These are phyloP conservation scores for Iguana delicatissima DNA, from an alignment of 2,797 vertebrate species.

Conservation along the genomic window DNA sequence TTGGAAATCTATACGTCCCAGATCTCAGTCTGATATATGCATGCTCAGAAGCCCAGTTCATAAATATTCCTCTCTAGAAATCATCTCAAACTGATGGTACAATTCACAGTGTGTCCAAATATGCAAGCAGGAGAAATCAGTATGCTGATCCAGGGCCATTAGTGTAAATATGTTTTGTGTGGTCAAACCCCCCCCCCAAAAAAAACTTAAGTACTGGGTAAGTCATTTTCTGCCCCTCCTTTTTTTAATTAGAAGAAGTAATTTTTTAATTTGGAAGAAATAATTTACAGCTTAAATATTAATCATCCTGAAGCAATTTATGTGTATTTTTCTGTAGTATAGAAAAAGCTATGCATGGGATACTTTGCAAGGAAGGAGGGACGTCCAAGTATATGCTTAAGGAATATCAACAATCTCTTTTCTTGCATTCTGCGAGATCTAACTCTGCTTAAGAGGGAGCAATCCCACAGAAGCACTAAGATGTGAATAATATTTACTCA, in stretches of 20 bases:
- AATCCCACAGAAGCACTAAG: constrained; percentile 57
- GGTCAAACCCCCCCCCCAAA: background rate
- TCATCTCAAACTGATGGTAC: background rate
- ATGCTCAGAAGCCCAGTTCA: background rate
- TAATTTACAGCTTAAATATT: constrained; percentile 57
- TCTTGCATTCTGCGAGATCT: constrained; percentile 50
- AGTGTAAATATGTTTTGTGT: constrained; percentile 22
- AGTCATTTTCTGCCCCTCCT: rapidly evolving
- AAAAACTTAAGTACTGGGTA: constrained; percentile 34
- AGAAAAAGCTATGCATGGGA: constrained; percentile 39
- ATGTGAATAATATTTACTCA: constrained; percentile 22
- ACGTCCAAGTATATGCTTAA: constrained; percentile 55
- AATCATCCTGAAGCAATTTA: constrained; percentile 62
- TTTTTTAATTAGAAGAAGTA: background rate
- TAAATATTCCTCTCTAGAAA: background rate
- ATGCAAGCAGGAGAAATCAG: background rate
- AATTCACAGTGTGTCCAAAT: background rate
- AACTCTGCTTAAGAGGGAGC: constrained; percentile 60
- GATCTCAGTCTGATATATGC: background rate
- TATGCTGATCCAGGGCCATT: background rate
- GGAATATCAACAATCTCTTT: constrained; percentile 61
- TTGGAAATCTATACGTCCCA: background rate
- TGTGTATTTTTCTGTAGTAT: constrained; percentile 69
- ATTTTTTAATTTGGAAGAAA: constrained; percentile 51
- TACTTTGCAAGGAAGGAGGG: constrained; percentile 56